These are phyloP conservation scores for Apodemia zela DNA, from an alignment of 2,888 invertebrate genomes.

Conservation along the genomic window DNA sequence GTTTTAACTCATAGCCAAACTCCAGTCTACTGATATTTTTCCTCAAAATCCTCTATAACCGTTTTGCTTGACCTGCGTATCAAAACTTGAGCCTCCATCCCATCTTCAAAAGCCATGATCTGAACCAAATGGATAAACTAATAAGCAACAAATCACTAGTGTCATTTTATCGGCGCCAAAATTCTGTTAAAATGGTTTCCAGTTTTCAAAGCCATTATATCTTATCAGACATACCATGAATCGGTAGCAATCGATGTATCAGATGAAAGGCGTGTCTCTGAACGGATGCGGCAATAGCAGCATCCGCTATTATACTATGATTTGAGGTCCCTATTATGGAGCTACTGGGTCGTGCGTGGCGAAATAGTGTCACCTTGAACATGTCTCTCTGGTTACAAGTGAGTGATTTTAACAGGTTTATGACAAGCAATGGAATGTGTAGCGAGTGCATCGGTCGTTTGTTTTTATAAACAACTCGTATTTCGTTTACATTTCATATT, in stretches of 20 bases:
- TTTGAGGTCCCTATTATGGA: constrained; percentile 49
- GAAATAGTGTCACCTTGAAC: constrained; percentile 35
- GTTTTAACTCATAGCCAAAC: too few species aligned
- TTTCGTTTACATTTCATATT: constrained; percentile 3
- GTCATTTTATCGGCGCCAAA: neutral
- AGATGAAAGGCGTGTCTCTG: constrained; percentile 35
- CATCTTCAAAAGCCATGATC: too few species aligned
- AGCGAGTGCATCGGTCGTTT: constrained; percentile 12
- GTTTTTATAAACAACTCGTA: constrained; percentile 1
- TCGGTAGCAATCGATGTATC: constrained; percentile 23
- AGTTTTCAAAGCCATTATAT: constrained; percentile 2
- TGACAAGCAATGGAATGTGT: constrained; percentile 10
- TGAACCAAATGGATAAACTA: too few species aligned
- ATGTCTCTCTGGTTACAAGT: constrained; percentile 24
- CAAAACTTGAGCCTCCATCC: too few species aligned
- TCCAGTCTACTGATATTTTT: too few species aligned
- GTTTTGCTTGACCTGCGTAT: too few species aligned
- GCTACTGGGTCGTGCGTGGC: constrained; percentile 34
- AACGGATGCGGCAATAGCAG: constrained; percentile 51
- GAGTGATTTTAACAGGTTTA: constrained; percentile 19
- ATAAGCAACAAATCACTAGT: neutral
- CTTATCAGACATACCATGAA: neutral
- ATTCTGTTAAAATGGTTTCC: neutral
- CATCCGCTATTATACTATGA: constrained; percentile 60
- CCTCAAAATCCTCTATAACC: too few species aligned